A percentile compares a stretch with the other conserved stretches of the same genome.
phyloP scores from a whole-genome alignment of 2,888 invertebrate genomes.

The Dusona sp. region DNA sequence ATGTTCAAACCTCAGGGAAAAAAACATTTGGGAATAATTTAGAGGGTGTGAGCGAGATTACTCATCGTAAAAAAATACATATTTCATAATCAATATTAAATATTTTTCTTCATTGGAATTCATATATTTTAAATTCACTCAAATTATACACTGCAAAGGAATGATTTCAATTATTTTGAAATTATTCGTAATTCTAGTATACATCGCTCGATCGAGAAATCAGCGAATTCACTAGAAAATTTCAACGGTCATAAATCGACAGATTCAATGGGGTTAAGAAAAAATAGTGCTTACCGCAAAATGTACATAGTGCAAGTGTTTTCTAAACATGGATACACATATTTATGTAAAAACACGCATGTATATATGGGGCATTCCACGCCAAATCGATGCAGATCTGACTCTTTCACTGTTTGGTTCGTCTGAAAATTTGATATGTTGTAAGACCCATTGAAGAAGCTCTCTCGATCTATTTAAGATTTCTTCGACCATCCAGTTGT shows the following conservation, averaged over 20 bases:
- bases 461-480: too few species aligned
- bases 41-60: neutral
- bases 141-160: neutral
- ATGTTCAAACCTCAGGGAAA: neutral
- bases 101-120: neutral
- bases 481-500: too few species aligned
- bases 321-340: neutral
- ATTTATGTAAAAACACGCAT: neutral
- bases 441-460: too few species aligned
- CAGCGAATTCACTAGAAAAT: neutral
- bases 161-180: neutral
- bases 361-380: too few species aligned
- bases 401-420: too few species aligned
- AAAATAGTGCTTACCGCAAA: neutral
- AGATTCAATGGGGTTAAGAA: neutral
- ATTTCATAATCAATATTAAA: neutral
- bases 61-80: neutral
- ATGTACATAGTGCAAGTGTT: neutral
- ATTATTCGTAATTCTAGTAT: neutral
- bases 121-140: neutral
- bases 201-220: neutral
- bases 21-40: neutral
- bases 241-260: neutral
- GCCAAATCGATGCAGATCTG: too few species aligned
- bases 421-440: too few species aligned